Conservation (phyloP, 2,797 vertebrate species). For the Cynopterus sphinx region DNA sequence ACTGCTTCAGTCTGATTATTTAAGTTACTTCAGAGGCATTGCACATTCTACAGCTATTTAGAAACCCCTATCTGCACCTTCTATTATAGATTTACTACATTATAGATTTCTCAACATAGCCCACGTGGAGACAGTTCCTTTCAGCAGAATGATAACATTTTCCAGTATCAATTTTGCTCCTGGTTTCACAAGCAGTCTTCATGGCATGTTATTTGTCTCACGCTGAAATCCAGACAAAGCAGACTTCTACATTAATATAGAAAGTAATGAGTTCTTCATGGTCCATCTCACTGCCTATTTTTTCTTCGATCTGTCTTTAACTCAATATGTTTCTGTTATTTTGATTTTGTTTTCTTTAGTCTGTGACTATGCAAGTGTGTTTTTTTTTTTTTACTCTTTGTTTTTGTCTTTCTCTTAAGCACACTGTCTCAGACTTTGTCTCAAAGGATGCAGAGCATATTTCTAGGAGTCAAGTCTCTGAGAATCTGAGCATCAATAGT, state of each 20-base stretch:
- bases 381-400: background rate
- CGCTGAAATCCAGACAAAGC: background rate
- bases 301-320: constrained; percentile 59
- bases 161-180: constrained; percentile 24
- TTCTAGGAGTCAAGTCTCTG: constrained; percentile 14
- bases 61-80: background rate
- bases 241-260: constrained; percentile 25
- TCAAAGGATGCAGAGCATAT: background rate
- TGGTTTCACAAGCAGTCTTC: constrained; percentile 42
- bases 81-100: background rate
- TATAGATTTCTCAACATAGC: background rate
- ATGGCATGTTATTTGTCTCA: constrained; percentile 21
- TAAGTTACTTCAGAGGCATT: background rate
- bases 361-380: background rate
- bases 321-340: constrained; percentile 42
- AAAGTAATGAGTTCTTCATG: constrained; percentile 44
- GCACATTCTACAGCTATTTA: background rate
- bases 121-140: background rate
- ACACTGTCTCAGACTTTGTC: background rate
- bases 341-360: background rate
- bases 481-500: constrained; percentile 22
- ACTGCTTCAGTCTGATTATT: background rate
- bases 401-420: constrained; percentile 36
- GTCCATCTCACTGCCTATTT: constrained; percentile 14
- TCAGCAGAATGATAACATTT: constrained; percentile 52